Percentiles rank a stretch among this genome's conserved stretches.
Evolutionary conservation across 2,888 invertebrate genomes (phyloP).

Genomic region (Acrocera orbiculus): DNA sequence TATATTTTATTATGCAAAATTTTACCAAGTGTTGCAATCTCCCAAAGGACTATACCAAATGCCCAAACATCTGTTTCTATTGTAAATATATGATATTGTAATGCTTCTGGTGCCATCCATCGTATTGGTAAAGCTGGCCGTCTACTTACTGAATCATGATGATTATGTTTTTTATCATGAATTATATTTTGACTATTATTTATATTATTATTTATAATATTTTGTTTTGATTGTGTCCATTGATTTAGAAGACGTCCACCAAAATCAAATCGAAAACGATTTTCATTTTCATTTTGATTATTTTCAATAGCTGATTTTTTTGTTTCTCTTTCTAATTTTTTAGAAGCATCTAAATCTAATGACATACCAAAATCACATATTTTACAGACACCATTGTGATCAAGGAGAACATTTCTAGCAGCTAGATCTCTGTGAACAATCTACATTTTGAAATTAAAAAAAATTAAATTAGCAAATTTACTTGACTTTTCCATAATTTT

Average conservation of each 20-base stretch:
- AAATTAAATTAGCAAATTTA: neutral
- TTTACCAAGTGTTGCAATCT: conserved; percentile 65
- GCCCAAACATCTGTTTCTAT: conserved; percentile 77
- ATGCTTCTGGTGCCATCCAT: conserved; percentile 77
- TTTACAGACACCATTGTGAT: conserved; percentile 73
- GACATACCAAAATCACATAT: conserved; percentile 82
- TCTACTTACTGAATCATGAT: conserved; percentile 25
- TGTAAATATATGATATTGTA: conserved; percentile 60
- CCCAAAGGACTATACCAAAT: conserved; percentile 72
- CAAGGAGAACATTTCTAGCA: conserved; percentile 64
- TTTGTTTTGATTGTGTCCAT: conserved; percentile 18
- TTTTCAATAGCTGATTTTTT: conserved; percentile 18
- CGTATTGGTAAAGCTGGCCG: conserved; percentile 30
- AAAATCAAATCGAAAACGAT: conserved; percentile 24
- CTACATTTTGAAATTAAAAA: conserved; percentile 27
- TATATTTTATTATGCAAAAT: neutral
- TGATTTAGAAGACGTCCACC: conserved; percentile 26
- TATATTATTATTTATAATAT: conserved; percentile 13
- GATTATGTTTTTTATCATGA: conserved; percentile 10
- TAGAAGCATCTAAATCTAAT: conserved; percentile 37
- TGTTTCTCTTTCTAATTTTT: conserved; percentile 18
- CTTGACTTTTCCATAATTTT: too few relatives aligned
- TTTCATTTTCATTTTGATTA: conserved; percentile 17
- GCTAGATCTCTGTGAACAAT: conserved; percentile 74
- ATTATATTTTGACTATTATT: conserved; percentile 12